These are phyloP conservation scores for Habroteleia sp. DNA, from an alignment of 2,888 invertebrate species.

Conservation along the genomic window DNA sequence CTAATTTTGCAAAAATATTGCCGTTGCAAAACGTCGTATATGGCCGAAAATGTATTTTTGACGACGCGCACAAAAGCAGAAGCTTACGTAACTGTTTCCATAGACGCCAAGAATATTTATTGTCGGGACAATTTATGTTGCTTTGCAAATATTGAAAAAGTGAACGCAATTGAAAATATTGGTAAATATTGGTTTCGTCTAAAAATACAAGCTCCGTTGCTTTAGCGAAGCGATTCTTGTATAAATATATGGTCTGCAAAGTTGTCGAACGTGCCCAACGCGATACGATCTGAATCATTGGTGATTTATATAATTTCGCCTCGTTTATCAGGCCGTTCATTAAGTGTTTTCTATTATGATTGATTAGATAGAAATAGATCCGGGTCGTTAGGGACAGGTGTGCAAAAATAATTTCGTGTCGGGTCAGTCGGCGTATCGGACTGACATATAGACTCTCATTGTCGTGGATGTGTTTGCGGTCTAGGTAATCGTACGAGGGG, in stretches of 20 bases:
- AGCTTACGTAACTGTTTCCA: no score
- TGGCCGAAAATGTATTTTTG: no score
- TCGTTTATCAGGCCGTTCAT: conserved; percentile 31
- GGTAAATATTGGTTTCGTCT: no score
- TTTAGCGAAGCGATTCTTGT: no score
- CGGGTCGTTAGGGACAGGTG: conserved; percentile 37
- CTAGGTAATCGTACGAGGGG: conserved; percentile 76
- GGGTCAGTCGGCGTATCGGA: conserved; percentile 71
- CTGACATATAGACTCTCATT: conserved; percentile 76
- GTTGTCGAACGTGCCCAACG: conserved; percentile 4
- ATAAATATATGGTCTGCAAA: background rate
- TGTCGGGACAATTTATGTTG: no score
- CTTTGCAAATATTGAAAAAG: no score
- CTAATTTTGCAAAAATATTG: no score
- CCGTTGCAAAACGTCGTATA: no score
- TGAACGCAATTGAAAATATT: no score
- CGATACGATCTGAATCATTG: conserved; percentile 20
- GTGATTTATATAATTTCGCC: conserved; percentile 36
- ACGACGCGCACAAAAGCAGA: no score
- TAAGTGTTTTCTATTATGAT: conserved; percentile 42
- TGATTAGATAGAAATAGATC: conserved; percentile 31
- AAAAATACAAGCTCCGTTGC: no score
- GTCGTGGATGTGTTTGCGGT: conserved; percentile 77
- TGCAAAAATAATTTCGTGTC: conserved; percentile 54
- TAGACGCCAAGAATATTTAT: no score